Evolutionary conservation across 2,113 vertebrate species (phyloP).

Genomic region (Seriola dumerili): DNA sequence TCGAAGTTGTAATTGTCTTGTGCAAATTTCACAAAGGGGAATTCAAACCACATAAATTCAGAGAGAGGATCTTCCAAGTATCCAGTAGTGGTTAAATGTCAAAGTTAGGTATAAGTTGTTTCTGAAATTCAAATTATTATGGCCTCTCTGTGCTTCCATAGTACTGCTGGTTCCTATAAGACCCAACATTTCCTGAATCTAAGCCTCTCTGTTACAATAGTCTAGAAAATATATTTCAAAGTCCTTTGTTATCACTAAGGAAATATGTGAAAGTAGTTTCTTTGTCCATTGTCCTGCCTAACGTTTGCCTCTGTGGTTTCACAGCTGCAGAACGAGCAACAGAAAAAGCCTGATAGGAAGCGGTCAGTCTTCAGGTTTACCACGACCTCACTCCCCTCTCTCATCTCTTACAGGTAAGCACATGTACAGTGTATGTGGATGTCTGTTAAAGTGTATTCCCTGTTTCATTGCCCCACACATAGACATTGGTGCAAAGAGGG

Average conservation of each 20-base stretch:
- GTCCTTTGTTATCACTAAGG: neutral
- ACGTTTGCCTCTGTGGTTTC: slow-evolving; percentile 62
- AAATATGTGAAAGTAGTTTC: neutral
- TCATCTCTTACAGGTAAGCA: slow-evolving; percentile 93
- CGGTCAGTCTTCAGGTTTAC: slow-evolving; percentile 92
- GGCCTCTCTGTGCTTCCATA: neutral
- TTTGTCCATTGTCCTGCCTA: slow-evolving; percentile 17
- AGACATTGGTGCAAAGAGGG: neutral
- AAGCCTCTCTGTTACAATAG: neutral
- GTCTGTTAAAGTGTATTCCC: neutral
- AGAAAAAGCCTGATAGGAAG: slow-evolving; percentile 96
- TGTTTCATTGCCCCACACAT: neutral
- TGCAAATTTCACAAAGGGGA: neutral
- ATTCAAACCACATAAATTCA: neutral
- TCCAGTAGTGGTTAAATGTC: too few species aligned
- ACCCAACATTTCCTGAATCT: neutral
- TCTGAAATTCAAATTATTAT: neutral
- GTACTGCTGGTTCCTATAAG: neutral
- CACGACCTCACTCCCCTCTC: slow-evolving; percentile 95
- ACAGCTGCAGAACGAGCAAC: slow-evolving; percentile 96
- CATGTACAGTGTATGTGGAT: neutral
- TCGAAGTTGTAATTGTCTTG: too few species aligned
- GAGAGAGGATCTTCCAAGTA: neutral
- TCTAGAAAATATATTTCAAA: neutral
- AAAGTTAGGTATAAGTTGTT: too few species aligned